Conservation (phyloP, 2,888 invertebrate genomes). For the Andrena flavipes region DNA sequence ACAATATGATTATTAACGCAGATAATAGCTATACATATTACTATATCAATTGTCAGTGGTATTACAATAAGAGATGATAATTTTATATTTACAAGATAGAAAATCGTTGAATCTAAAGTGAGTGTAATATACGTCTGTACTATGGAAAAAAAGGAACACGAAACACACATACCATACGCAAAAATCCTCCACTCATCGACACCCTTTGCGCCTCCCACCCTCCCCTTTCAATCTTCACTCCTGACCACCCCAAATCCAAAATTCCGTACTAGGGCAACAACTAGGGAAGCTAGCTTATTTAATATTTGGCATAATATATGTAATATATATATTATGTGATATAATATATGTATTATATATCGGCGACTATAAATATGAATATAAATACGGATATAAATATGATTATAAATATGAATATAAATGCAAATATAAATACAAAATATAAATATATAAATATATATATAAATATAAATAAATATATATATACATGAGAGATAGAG, state of each 20-base stretch:
- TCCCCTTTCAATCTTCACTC: conserved; percentile 60
- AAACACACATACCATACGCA: conserved; percentile 16
- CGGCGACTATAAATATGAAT: conserved; percentile 55
- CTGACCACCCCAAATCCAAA: conserved; percentile 34
- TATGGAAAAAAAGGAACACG: conserved; percentile 67
- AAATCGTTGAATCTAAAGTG: conserved; percentile 75
- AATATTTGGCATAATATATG: conserved; percentile 83
- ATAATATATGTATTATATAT: conserved; percentile 70
- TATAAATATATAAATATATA: conserved; percentile 67
- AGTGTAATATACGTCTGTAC: conserved; percentile 79
- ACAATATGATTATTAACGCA: conserved; percentile 70
- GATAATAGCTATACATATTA: conserved; percentile 71
- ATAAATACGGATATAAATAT: conserved; percentile 65
- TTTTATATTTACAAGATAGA: conserved; percentile 82
- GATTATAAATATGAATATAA: conserved; percentile 65
- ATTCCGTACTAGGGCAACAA: conserved; percentile 78
- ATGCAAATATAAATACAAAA: conserved; percentile 67
- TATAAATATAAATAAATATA: conserved; percentile 61
- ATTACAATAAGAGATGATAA: conserved; percentile 83
- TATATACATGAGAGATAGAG: conserved; percentile 70
- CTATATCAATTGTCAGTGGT: conserved; percentile 81
- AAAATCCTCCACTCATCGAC: conserved; percentile 27
- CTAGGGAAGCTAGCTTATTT: conserved; percentile 83
- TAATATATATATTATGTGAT: conserved; percentile 78
- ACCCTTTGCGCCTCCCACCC: conserved; percentile 44